A percentile compares a stretch with the other conserved stretches of the same genome.
Evolutionary conservation across 2,113 vertebrate genomes (phyloP).

Genomic region (Plecturocebus donacophilus): DNA sequence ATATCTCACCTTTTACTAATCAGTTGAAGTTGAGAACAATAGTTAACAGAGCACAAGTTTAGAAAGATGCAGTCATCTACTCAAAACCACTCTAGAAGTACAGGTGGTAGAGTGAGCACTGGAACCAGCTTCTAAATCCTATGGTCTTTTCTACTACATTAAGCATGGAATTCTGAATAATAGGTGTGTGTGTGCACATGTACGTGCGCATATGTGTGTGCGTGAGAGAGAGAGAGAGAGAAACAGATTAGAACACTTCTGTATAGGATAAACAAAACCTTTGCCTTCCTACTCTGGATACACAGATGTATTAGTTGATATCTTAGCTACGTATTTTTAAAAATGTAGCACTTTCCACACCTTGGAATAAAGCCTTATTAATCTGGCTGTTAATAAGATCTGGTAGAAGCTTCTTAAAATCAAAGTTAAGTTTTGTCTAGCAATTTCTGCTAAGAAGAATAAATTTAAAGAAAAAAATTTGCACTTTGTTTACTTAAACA

Average conservation of each 20-base stretch:
- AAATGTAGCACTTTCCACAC: not conserved
- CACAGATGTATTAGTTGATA: not conserved
- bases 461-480: not conserved
- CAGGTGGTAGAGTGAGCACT: not conserved
- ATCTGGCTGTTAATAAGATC: not conserved
- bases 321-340: not conserved
- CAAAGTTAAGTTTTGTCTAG: not conserved
- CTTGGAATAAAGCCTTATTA: not conserved
- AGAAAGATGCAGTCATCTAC: not conserved
- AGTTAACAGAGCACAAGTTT: not conserved
- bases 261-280: not conserved
- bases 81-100: not conserved
- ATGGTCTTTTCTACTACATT: not conserved
- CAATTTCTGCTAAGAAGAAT: constrained; percentile 4
- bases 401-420: constrained; percentile 16
- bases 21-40: not conserved
- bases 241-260: not conserved
- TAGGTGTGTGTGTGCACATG: not conserved
- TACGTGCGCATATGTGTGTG: no score
- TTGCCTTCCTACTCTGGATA: not conserved
- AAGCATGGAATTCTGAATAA: not conserved
- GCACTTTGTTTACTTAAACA: not conserved
- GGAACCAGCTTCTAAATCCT: not conserved
- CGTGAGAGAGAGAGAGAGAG: not conserved
- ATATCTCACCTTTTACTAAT: not conserved